These are phyloP conservation scores for Dryocosmus kuriphilus DNA, from an alignment of 2,888 invertebrate genomes.

Conservation along the genomic window DNA sequence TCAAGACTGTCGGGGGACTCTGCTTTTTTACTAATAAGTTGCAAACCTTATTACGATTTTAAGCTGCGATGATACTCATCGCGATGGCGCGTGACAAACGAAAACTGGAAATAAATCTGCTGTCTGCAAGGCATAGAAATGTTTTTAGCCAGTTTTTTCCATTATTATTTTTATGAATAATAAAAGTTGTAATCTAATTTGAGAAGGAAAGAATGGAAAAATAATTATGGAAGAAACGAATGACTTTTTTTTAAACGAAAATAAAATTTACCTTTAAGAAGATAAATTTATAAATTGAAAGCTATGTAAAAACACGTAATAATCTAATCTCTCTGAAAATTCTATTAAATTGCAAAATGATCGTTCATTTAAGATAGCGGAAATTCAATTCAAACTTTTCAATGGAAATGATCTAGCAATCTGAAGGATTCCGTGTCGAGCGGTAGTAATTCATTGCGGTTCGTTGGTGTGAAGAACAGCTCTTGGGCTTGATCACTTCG, in stretches of 20 bases:
- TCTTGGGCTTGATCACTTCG: conserved; percentile 69
- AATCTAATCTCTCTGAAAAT: not conserved
- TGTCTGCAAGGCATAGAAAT: not conserved
- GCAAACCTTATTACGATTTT: conserved; percentile 9
- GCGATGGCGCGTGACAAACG: not conserved
- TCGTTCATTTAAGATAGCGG: conserved; percentile 66
- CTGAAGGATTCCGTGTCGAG: conserved; percentile 71
- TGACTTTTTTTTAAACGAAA: not conserved
- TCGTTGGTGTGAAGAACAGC: conserved; percentile 49
- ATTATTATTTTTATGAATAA: not conserved
- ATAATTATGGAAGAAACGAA: not conserved
- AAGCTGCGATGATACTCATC: not conserved
- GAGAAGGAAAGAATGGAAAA: not conserved
- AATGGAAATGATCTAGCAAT: conserved; percentile 68
- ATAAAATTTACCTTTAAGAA: not conserved
- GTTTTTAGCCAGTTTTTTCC: not conserved
- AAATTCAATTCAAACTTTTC: conserved; percentile 72
- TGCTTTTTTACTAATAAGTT: not conserved
- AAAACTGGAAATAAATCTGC: not conserved
- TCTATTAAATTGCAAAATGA: conserved; percentile 43
- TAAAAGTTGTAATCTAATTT: too few species aligned
- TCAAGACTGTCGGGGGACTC: not conserved
- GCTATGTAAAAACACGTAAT: not conserved
- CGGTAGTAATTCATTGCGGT: conserved; percentile 61
- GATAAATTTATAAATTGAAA: not conserved